Base-by-base conservation (phyloP, 2,888 invertebrate genomes). In the Mesorhabditis belari region DNA sequence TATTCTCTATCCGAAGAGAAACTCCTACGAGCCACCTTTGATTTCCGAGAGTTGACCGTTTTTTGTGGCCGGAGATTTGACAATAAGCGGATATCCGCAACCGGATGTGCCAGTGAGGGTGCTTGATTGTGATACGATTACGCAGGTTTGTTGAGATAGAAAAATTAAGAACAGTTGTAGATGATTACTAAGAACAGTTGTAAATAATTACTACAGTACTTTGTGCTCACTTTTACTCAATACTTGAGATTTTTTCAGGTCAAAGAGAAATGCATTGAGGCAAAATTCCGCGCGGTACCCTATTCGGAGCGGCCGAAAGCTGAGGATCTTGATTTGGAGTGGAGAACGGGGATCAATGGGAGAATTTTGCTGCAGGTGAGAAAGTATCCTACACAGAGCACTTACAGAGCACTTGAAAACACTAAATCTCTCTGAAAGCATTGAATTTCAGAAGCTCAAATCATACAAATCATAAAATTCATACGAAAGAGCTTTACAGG, bases 1-100 rank as follows among this genome's bases (percentile, higher is more conserved):
- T 98, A 98, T 83, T 96, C 98, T 4, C 87, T 99, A 29, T 94
- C 93, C 81, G 98, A 99, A 83, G 98, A 98, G 83, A 98, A 98
- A 84, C 88, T 99, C 62, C 94, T 98, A 82, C 88, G 98, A 81
- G 95, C 96, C 85, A 91, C 94, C 71, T 92, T 98, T 80, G 95
- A 96, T 84, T 96, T 92, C 84, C 90, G 91, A 83, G 87, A 76
- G 60, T 58, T 80, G 61, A 74, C 71, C n/a, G 9, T 65, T 80
- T n/a, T 77, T 74, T 63, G 70, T 80, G 12, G 66, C 73, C 17
- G 64, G 63, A 24, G 58, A 64, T 3, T 61, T 61, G 35, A 54
- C 57, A 3, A 58, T 60, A 5, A 35, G n/a, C n/a, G 27, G 23
- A 27, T 68, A 66, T 56, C 35, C 63, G 4, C 65, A 63, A 49